These are phyloP conservation scores for Lutraria rhynchaena DNA, from an alignment of 1,140 invertebrate genomes.

Conservation along the genomic window DNA sequence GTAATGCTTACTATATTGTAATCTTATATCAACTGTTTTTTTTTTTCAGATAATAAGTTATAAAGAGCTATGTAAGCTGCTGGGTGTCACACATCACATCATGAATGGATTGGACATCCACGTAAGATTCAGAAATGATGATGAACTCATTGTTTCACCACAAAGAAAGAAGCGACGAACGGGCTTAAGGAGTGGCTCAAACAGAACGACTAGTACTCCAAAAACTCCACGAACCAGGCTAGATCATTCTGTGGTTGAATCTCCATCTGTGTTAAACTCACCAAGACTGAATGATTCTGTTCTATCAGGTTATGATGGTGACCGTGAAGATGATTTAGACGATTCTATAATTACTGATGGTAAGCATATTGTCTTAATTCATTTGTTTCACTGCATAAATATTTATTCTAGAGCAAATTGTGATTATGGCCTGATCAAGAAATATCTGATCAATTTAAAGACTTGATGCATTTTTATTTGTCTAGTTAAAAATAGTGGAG, in stretches of 20 bases:
- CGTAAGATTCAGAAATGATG: conserved; percentile 73
- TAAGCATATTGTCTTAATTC: no score
- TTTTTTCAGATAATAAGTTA: conserved; percentile 72
- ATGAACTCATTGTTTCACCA: conserved; percentile 78
- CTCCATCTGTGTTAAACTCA: neutral
- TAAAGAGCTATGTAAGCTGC: conserved; percentile 71
- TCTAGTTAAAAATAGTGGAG: no score
- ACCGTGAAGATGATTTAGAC: conserved; percentile 75
- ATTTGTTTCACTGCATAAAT: no score
- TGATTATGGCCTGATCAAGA: no score
- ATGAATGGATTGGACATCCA: conserved; percentile 68
- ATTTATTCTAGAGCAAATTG: no score
- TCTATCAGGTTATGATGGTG: conserved; percentile 77
- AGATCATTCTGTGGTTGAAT: neutral
- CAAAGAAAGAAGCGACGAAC: conserved; percentile 65
- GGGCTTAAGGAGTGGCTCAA: conserved; percentile 27
- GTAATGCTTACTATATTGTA: no score
- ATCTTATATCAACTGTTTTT: neutral
- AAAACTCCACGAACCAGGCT: conserved; percentile 51
- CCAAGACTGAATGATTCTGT: conserved; percentile 68
- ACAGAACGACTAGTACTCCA: conserved; percentile 38
- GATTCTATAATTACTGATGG: conserved; percentile 73
- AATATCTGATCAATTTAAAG: no score
- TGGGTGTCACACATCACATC: conserved; percentile 74
- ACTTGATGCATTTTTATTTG: no score